Conservation (phyloP, 2,888 invertebrate genomes). For the Piscicola geometra region DNA sequence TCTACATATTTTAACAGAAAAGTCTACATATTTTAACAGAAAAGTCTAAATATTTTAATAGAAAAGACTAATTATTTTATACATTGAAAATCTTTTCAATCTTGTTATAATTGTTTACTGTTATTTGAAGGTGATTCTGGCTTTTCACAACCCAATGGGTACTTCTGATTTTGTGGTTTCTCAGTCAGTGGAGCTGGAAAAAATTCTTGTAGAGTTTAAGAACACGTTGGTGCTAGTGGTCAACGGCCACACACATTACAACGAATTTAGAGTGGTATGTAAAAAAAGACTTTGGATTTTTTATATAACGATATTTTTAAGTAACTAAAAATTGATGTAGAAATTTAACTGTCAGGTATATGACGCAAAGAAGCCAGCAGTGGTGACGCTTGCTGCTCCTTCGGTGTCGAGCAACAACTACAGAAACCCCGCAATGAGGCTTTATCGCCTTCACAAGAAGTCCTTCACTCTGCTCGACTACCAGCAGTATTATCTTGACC, state of each 20-base stretch:
- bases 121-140: conserved; percentile 40
- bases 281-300: too few species aligned
- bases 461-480: conserved; percentile 44
- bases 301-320: too few species aligned
- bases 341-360: conserved; percentile 30
- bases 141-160: conserved; percentile 40
- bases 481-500: conserved; percentile 44
- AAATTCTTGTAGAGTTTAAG: conserved; percentile 35
- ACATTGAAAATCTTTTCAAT: too few species aligned
- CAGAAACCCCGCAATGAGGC: conserved; percentile 39
- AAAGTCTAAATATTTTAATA: too few species aligned
- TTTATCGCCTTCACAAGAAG: conserved; percentile 42
- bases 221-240: conserved; percentile 40
- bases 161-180: conserved; percentile 34
- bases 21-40: too few species aligned
- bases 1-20: too few species aligned
- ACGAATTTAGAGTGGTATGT: conserved; percentile 41
- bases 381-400: conserved; percentile 34
- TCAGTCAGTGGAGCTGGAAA: conserved; percentile 27
- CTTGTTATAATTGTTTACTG: too few species aligned
- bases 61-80: too few species aligned
- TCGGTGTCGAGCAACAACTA: conserved; percentile 28
- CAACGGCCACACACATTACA: conserved; percentile 42
- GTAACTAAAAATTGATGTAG: too few species aligned
- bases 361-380: conserved; percentile 26